A percentile compares a stretch with the other conserved stretches of the same genome.
phyloP scores from a whole-genome alignment of 2,797 vertebrate species.

The Centroberyx gerrardi region DNA sequence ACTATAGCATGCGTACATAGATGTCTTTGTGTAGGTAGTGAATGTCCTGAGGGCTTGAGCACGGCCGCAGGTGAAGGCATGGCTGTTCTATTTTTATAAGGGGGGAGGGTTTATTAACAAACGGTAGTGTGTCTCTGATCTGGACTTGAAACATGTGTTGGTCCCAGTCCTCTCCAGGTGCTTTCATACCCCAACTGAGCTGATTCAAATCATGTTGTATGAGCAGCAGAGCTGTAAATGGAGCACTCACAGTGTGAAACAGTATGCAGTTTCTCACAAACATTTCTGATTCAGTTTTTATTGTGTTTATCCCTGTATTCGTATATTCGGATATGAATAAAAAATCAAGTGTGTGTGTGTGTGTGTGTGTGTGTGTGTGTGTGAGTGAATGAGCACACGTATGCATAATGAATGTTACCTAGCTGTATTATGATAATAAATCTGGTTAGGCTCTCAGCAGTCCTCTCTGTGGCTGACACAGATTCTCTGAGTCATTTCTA shows the following conservation, averaged over 20 bases:
- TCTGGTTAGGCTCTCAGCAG: conserved; percentile 41
- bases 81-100: not conserved
- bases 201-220: conserved; percentile 22
- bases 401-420: conserved; percentile 62
- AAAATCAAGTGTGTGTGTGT: conserved; percentile 26
- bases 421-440: conserved; percentile 59
- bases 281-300: conserved; percentile 2
- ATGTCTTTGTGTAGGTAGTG: conserved; percentile 15
- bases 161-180: not conserved
- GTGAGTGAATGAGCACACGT: conserved; percentile 11
- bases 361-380: conserved; percentile 18
- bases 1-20: conserved; percentile 3
- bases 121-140: not conserved
- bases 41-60: conserved; percentile 29
- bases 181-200: conserved; percentile 12
- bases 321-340: conserved; percentile 31
- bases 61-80: conserved; percentile 11
- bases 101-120: not conserved
- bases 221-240: not conserved
- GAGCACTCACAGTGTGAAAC: not conserved
- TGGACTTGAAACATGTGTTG: not conserved
- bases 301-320: conserved; percentile 21
- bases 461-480: conserved; percentile 59
- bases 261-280: not conserved
- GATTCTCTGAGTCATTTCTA: conserved; percentile 68